Conservation (phyloP, 2,888 invertebrate species). For the Neria commutata region DNA sequence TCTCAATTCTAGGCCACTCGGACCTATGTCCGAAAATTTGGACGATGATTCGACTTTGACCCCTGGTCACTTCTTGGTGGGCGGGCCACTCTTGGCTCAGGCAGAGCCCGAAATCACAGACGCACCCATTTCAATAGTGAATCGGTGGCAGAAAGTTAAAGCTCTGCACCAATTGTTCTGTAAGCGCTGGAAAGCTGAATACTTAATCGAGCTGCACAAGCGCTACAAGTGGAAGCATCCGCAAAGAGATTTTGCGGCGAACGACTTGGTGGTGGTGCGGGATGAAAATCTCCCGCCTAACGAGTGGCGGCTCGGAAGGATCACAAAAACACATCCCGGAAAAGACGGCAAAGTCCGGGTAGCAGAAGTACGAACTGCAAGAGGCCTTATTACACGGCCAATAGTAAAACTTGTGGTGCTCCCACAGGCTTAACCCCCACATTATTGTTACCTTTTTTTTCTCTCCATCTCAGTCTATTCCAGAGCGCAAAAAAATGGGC, state of each 20-base stretch:
- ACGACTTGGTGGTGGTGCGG: conserved; percentile 4
- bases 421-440: too few relatives aligned
- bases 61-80: background rate
- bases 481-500: too few relatives aligned
- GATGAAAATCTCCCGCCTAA: background rate
- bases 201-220: conserved; percentile 5
- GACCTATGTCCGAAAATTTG: background rate
- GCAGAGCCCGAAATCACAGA: background rate
- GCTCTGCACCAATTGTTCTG: conserved; percentile 8
- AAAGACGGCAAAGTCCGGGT: background rate
- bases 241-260: background rate
- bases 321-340: background rate
- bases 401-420: background rate
- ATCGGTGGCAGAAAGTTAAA: conserved; percentile 2
- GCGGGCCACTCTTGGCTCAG: background rate
- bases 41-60: background rate
- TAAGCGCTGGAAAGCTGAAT: conserved; percentile 8
- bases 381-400: background rate
- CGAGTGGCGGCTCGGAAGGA: background rate
- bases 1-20: background rate
- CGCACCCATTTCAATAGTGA: background rate
- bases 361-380: background rate
- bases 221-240: conserved; percentile 14
- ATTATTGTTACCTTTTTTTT: too few relatives aligned
- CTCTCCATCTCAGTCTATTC: too few relatives aligned